Evolutionary conservation across 2,797 vertebrate species (phyloP).

Genomic region (Myiotriccus ornatus): DNA sequence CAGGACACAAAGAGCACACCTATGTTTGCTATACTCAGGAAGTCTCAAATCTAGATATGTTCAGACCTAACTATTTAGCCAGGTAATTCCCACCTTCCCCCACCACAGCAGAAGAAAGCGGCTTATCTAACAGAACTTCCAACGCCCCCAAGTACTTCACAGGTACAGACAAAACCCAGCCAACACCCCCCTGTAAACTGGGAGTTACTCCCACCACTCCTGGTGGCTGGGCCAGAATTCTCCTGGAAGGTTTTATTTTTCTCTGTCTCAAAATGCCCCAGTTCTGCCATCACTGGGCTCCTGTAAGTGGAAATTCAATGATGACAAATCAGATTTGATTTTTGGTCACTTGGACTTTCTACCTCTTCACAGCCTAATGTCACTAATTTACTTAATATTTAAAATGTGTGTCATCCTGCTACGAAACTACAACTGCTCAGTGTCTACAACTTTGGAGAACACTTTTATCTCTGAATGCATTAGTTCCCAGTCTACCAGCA

Average conservation of each 20-base stretch:
- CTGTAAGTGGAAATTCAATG: not conserved
- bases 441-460: slow-evolving; percentile 4
- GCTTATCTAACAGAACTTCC: slow-evolving; percentile 42
- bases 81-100: slow-evolving; percentile 46
- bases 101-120: slow-evolving; percentile 53
- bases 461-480: not conserved
- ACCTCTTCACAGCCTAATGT: slow-evolving; percentile 10
- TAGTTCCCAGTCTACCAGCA: not conserved
- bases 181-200: slow-evolving; percentile 9
- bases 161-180: slow-evolving; percentile 25
- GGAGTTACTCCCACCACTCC: not conserved
- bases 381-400: slow-evolving; percentile 3
- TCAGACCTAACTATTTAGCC: slow-evolving; percentile 57
- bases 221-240: not conserved
- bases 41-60: slow-evolving; percentile 52
- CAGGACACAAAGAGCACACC: slow-evolving; percentile 20
- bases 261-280: not conserved
- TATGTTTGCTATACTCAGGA: slow-evolving; percentile 51
- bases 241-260: not conserved
- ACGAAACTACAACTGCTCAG: not conserved
- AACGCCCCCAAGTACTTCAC: slow-evolving; percentile 32
- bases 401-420: not conserved
- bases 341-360: slow-evolving; percentile 16
- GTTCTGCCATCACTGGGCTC: not conserved
- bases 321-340: not conserved